Percentiles rank a stretch among this genome's conserved stretches.
Conservation (phyloP, 1,140 invertebrate species). For the Teleopsis dalmanni region DNA sequence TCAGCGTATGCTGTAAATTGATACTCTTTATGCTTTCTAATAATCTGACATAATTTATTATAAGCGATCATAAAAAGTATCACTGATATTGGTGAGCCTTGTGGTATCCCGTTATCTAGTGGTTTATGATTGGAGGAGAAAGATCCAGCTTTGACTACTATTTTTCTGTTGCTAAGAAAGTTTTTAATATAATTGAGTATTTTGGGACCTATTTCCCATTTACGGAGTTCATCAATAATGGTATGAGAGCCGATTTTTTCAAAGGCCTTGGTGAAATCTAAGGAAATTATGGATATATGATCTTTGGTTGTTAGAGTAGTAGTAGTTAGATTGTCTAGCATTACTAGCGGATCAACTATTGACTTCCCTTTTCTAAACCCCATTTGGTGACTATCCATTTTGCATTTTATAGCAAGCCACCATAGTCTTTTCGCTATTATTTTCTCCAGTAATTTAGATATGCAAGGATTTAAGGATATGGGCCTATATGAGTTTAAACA, state of each 20-base stretch:
- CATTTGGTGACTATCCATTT: slow-evolving; percentile 8
- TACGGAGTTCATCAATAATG: slow-evolving; percentile 10
- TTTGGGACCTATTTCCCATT: slow-evolving; percentile 12
- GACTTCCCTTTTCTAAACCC: slow-evolving; percentile 7
- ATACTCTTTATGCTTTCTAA: slow-evolving; percentile 6
- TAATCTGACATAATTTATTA: slow-evolving; percentile 7
- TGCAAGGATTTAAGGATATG: slow-evolving; percentile 11
- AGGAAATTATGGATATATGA: slow-evolving; percentile 6
- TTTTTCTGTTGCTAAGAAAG: slow-evolving; percentile 13
- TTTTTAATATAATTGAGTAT: slow-evolving; percentile 12
- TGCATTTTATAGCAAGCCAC: slow-evolving; percentile 9
- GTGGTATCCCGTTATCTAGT: slow-evolving; percentile 13
- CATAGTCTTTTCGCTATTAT: slow-evolving; percentile 12
- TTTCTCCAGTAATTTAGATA: slow-evolving; percentile 4
- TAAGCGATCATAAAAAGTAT: slow-evolving; percentile 14
- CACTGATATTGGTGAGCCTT: slow-evolving; percentile 14
- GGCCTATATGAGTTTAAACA: slow-evolving; percentile 1
- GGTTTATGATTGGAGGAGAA: neutral
- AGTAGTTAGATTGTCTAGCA: slow-evolving; percentile 6
- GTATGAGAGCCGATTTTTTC: slow-evolving; percentile 14
- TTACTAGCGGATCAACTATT: neutral
- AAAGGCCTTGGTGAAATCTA: slow-evolving; percentile 14
- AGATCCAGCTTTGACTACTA: slow-evolving; percentile 3
- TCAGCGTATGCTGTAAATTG: slow-evolving; percentile 13
- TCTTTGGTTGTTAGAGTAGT: no score